Evolutionary conservation across 2,113 vertebrate species (phyloP).

Genomic region (Nansenia antarctica): DNA sequence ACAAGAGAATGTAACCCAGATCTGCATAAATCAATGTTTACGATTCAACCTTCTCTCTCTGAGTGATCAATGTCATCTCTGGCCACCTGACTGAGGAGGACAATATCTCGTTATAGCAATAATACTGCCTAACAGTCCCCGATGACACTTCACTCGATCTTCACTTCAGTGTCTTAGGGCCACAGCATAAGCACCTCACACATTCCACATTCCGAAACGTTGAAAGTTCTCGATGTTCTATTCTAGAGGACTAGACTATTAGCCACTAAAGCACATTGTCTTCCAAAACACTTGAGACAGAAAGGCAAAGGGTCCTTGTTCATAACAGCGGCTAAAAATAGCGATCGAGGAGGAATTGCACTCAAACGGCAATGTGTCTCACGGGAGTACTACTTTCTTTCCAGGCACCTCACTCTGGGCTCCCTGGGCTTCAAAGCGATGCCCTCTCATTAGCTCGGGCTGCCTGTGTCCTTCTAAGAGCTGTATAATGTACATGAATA

Average conservation of each 20-base stretch:
- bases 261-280: too few species aligned
- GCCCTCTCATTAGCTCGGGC: slow-evolving; percentile 67
- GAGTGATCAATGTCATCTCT: too few species aligned
- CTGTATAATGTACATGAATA: slow-evolving; percentile 68
- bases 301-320: not conserved
- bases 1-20: too few species aligned
- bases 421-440: slow-evolving; percentile 67
- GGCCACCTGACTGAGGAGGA: too few species aligned
- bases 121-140: not conserved
- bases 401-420: slow-evolving; percentile 49
- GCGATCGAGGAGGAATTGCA: not conserved
- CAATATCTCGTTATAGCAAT: too few species aligned
- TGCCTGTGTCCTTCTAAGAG: slow-evolving; percentile 58
- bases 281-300: not conserved
- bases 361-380: not conserved
- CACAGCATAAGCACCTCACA: not conserved
- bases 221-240: too few species aligned
- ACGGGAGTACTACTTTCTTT: slow-evolving; percentile 23
- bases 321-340: not conserved
- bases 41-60: too few species aligned
- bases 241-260: too few species aligned
- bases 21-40: too few species aligned
- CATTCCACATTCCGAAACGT: too few species aligned
- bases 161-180: not conserved
- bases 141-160: not conserved